Evolutionary conservation across 2,888 invertebrate genomes (phyloP), one percentile per base, ranked within the genome.

Genomic region (Lamproptera curius): DNA sequence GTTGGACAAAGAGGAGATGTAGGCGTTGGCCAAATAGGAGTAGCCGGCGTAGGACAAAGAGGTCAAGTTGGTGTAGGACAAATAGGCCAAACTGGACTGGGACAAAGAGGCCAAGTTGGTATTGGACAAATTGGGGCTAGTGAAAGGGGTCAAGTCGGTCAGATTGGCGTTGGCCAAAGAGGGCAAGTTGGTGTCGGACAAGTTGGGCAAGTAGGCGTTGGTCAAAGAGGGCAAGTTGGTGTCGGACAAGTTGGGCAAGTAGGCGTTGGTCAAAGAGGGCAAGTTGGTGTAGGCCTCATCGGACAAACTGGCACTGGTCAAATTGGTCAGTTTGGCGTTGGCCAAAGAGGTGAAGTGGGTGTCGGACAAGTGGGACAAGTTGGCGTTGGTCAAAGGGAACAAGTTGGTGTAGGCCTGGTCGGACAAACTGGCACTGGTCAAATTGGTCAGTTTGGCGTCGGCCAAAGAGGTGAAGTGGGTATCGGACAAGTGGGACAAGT

Each of bases 151-250:
- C 51, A 51, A 35, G 26, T 28, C 17, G 40, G 40, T 11, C 31
- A 28, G 8, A 52, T 48, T 35, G 61, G 61, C 0, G 9, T 28
- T 2, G 28, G 28, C 6, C 28, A 28, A 28, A 10, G 6, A 28
- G 28, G 28, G 2, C 58, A 56, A 34, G 44, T 52, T 5, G 55
- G 53, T 6, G 45, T 55, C 36, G 50, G 52, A 16, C 35, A 38
- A 31, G 16, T 50, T 28, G 56, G 58, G 11, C 28, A 53, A 5
- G 50, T 50, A 6, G 55, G 56, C 26, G 46, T 42, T 5, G 46
- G 50, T 20, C 57, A 58, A 45, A 52, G 53, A 46, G 39, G 50
- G 0, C 58, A 56, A 31, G 46, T 53, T 5, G 55, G 54, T 10
- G 47, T 54, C 34, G 50, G 52, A 37, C 38, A 42, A 26, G 13